These are phyloP conservation scores for Trichogramma evanescens DNA, from an alignment of 2,888 invertebrate species.

Conservation along the genomic window DNA sequence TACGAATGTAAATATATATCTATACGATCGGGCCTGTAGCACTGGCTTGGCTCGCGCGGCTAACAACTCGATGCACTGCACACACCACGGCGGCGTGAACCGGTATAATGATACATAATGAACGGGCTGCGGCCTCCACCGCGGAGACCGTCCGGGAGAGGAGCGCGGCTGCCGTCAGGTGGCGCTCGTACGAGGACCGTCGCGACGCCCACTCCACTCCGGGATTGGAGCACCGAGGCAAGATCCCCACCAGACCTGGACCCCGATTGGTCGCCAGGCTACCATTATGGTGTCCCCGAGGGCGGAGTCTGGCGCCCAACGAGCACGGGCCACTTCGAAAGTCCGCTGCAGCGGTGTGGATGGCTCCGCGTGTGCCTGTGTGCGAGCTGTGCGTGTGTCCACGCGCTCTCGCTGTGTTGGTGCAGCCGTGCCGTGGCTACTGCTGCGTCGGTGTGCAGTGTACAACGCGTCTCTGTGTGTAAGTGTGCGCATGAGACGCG, in stretches of 20 bases:
- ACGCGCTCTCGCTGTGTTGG: too few species aligned
- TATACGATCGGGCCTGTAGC: too few species aligned
- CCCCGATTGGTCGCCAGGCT: slow-evolving; percentile 31
- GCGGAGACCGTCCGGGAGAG: slow-evolving; percentile 27
- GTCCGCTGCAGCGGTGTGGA: too few species aligned
- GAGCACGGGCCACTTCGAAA: background rate
- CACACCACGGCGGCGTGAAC: slow-evolving; percentile 48
- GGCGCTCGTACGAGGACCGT: slow-evolving; percentile 11
- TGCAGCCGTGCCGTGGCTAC: too few species aligned
- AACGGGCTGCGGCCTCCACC: slow-evolving; percentile 23
- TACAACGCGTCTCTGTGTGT: too few species aligned
- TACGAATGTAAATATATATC: too few species aligned
- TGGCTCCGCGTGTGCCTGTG: too few species aligned
- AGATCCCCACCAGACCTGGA: background rate
- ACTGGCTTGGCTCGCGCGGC: too few species aligned
- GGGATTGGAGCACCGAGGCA: slow-evolving; percentile 20
- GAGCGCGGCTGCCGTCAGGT: too few species aligned
- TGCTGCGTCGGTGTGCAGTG: too few species aligned
- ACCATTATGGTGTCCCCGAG: slow-evolving; percentile 41
- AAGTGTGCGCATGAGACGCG: too few species aligned
- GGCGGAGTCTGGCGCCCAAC: slow-evolving; percentile 21
- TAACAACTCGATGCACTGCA: slow-evolving; percentile 31
- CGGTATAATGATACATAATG: slow-evolving; percentile 50
- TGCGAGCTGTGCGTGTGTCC: too few species aligned
- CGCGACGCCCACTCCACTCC: slow-evolving; percentile 26